Conservation (phyloP, 2,888 invertebrate species). For the Melanostoma mellinum region DNA sequence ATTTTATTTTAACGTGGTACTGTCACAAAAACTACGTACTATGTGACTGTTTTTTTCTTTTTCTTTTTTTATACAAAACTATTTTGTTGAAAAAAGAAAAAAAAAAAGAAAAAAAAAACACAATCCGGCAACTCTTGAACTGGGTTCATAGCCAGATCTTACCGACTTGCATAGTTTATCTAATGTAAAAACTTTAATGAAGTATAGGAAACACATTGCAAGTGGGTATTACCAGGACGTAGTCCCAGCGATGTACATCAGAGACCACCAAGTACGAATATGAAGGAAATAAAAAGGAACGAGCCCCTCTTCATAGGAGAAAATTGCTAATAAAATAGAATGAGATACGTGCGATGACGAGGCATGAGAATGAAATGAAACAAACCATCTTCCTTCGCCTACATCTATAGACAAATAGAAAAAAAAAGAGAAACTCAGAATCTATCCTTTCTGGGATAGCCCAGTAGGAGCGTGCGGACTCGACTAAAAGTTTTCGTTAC, state of each 20-base stretch:
- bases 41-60: neutral
- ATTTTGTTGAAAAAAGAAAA: no score
- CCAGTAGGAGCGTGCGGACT: constrained; percentile 14
- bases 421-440: neutral
- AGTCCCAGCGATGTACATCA: constrained; percentile 2
- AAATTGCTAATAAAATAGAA: constrained; percentile 63
- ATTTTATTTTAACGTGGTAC: no score
- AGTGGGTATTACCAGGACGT: neutral
- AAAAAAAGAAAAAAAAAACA: neutral
- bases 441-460: constrained; percentile 13
- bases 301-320: constrained; percentile 25
- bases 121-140: neutral
- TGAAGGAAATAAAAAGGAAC: constrained; percentile 7
- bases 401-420: neutral
- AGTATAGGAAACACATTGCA: constrained; percentile 33
- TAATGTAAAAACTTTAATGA: constrained; percentile 56
- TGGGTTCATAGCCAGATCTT: neutral
- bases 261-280: constrained; percentile 15
- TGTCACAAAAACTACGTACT: no score
- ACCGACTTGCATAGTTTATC: constrained; percentile 21
- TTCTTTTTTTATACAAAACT: no score
- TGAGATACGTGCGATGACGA: constrained; percentile 62
- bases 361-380: constrained; percentile 37
- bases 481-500: constrained; percentile 34
- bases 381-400: constrained; percentile 15